Evolutionary conservation across 2,888 invertebrate genomes (phyloP), one percentile per base, ranked within the genome.

Genomic region (Leucoma salicis): DNA sequence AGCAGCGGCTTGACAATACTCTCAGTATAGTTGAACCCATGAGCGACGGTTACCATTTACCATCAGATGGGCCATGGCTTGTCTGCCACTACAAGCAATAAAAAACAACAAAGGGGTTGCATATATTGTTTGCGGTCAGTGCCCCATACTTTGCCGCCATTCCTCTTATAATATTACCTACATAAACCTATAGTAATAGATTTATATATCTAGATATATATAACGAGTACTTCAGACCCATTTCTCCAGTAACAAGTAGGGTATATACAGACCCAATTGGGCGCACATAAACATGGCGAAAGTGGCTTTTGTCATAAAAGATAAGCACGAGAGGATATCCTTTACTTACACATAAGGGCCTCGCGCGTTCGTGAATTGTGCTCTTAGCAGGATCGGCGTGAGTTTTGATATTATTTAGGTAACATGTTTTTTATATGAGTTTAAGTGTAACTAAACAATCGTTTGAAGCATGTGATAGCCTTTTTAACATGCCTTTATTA

Each of bases 291-390:
- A 11, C 27, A 27, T 4, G n/a, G 11, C 27, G 11, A 27, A 27
- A 27, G 27, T 27, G 27, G 27, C 27, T 27, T 27, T 27, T 11
- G 27, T 27, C 27, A 10, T 27, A 27, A 27, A 27, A 27, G 27
- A 27, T 27, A 27, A 27, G 27, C 35, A 7, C 14, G 24, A n/a
- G 24, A 24, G 24, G 25, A 35, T 35, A 25, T 25, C 25, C 35
- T 24, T 35, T 27, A 27, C 27, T 27, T 27, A 27, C 7, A 31
- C 13, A 14, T 10, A 14, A 14, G 27, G 4, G 14, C 3, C 10
- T 31, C 6, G 29, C 11, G 13, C 7, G 14, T 31, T n/a, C 15
- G 10, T 6, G 13, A 15, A n/a, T 27, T 27, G 27, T 27, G n/a
- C 4, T 11, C n/a, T 10, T 27, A 27, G 27, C 6, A 21, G 6